These are phyloP conservation scores for Drosophila lacteicornis DNA, from an alignment of 1,140 invertebrate genomes.

Conservation along the genomic window DNA sequence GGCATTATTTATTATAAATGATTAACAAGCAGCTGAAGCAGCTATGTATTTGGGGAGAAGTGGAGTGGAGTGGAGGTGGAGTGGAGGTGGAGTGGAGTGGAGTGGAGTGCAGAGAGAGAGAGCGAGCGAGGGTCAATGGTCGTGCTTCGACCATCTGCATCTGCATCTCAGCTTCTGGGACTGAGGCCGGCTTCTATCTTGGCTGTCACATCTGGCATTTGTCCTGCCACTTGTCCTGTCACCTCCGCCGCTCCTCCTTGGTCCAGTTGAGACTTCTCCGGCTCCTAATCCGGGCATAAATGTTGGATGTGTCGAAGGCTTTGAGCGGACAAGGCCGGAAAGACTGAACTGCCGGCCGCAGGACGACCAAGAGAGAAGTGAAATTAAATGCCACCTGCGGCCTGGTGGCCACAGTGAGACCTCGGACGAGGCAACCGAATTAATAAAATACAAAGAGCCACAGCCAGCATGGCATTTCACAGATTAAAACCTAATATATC, in stretches of 20 bases:
- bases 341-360: conserved; percentile 22
- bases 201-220: conserved; percentile 45
- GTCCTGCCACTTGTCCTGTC: conserved; percentile 39
- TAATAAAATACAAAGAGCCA: neutral
- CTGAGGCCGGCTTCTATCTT: conserved; percentile 7
- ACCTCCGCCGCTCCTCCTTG: neutral
- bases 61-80: too few relatives aligned
- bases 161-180: conserved; percentile 5
- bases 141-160: conserved; percentile 9
- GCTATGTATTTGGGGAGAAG: conserved; percentile 40
- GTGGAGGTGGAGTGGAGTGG: too few relatives aligned
- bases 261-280: neutral
- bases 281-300: conserved; percentile 64
- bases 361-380: conserved; percentile 23
- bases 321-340: conserved; percentile 41
- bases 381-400: conserved; percentile 53
- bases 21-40: conserved; percentile 66
- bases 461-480: neutral
- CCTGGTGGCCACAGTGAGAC: conserved; percentile 21
- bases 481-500: neutral
- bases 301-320: conserved; percentile 70
- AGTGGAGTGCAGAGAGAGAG: too few relatives aligned
- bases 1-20: conserved; percentile 80
- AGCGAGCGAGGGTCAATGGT: neutral
- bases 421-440: neutral